Evolutionary conservation across 37 sponge, comb jelly and placozoan species (phyloP), one percentile per base, ranked within the genome.

Genomic region (Lycopodina hypogea): DNA sequence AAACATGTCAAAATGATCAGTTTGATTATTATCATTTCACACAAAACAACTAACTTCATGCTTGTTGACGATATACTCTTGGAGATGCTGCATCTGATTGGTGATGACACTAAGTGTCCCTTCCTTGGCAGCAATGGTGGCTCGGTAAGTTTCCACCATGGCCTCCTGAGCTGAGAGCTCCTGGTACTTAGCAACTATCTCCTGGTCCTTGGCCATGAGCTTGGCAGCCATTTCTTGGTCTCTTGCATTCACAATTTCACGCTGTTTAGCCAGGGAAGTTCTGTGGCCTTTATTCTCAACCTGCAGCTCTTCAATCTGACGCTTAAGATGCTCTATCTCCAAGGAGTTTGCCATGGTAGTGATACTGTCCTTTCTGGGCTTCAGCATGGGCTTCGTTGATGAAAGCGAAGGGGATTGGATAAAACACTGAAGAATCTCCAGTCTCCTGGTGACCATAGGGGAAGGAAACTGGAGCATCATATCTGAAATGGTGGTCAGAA

Each of bases 181-280:
- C 19, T 83, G 83, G 21, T 69, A 56, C 22, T 68, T 83, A n/a
- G 83, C 55, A 17, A 75, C 23, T 8, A 83, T 66, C 57, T 83
- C 83, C 57, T 83, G 83, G 69, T 83, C 83, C 57, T 83, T 83
- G 39, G 83, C 83, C 83, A 83, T 83, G 69, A 83, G 55, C 29
- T 74, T 83, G 35, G 83, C 83, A 1, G 83, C 83, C 83, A 83
- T 83, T 69, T 83, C 83, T 14, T 83, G 76, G 57, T 83, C 83
- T 37, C 67, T 65, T 35, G 83, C 83, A 74, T 28, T 74, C 24
- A 87, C 77, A 22, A 80, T 32, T 3, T 36, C 50, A 42, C 56
- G 70, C 70, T 87, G 87, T 35, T 67, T 87, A 32, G 33, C 32
- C 19, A 84, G 78, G 1, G 78, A 77, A 7, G 50, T 62, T 36